Conservation (phyloP, 2,888 invertebrate species). For the Ellobium chinense region DNA sequence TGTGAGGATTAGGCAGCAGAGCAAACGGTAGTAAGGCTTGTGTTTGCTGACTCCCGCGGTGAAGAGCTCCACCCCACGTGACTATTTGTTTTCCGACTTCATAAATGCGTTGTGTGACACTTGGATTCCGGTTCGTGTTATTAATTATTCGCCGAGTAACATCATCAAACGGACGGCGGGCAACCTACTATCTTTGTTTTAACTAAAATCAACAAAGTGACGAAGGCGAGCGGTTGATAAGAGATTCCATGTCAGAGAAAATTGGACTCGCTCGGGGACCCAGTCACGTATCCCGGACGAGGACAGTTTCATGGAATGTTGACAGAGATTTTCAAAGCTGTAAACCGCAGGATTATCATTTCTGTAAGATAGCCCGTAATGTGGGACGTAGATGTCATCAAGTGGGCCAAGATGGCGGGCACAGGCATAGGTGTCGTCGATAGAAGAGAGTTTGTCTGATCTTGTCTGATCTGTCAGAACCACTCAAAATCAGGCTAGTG, state of each 20-base stretch:
- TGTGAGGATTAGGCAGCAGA: not conserved
- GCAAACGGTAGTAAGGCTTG: not conserved
- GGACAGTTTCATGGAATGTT: constrained; percentile 6
- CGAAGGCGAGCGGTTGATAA: constrained; percentile 21
- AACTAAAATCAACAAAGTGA: constrained; percentile 15
- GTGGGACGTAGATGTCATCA: not conserved
- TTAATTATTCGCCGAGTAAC: constrained; percentile 24
- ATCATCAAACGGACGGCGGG: constrained; percentile 24
- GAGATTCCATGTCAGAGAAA: constrained; percentile 10
- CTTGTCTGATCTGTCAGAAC: too few species aligned
- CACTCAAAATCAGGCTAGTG: too few species aligned
- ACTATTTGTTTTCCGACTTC: constrained; percentile 22
- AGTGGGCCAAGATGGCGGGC: too few species aligned
- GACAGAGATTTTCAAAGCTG: constrained; percentile 5
- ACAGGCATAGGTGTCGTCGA: too few species aligned
- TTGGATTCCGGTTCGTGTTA: constrained; percentile 13
- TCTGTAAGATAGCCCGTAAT: not conserved
- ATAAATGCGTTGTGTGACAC: constrained; percentile 18
- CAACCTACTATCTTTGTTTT: constrained; percentile 31
- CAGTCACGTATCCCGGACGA: not conserved
- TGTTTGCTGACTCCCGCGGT: constrained; percentile 24
- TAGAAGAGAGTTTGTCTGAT: too few species aligned
- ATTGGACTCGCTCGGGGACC: not conserved
- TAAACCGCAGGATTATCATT: constrained; percentile 32
- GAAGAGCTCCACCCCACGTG: constrained; percentile 12